Conservation (phyloP, 2,797 vertebrate species). For the Characodon lateralis region DNA sequence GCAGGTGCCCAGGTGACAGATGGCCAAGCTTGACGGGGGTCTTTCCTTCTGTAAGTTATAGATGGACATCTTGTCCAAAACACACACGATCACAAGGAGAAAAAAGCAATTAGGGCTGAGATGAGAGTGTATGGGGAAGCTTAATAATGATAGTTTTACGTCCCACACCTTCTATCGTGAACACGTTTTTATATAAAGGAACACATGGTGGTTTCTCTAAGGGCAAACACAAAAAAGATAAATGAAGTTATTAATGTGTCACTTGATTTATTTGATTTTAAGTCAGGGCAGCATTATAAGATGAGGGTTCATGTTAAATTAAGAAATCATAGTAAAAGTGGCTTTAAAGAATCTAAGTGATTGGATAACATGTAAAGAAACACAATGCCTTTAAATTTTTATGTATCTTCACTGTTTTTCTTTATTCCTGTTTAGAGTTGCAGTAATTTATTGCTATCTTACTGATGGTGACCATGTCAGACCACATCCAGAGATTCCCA, state of each 20-base stretch:
- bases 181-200: constrained; percentile 39
- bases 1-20: constrained; percentile 75
- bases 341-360: not conserved
- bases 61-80: constrained; percentile 59
- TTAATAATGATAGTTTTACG: constrained; percentile 60
- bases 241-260: constrained; percentile 30
- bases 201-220: constrained; percentile 51
- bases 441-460: no score
- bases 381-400: not conserved
- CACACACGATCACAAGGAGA: constrained; percentile 58
- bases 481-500: no score
- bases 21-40: constrained; percentile 61
- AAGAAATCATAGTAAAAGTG: not conserved
- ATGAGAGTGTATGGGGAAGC: constrained; percentile 5
- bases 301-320: not conserved
- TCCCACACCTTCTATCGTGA: constrained; percentile 40
- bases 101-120: constrained; percentile 65
- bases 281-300: no score
- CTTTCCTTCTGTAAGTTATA: constrained; percentile 57
- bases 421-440: no score
- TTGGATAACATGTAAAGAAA: not conserved
- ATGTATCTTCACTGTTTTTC: not conserved
- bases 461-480: no score
- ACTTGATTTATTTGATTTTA: not conserved
- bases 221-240: constrained; percentile 51